Conservation (phyloP, 1,140 invertebrate genomes). For the Zaprionus inermis region DNA sequence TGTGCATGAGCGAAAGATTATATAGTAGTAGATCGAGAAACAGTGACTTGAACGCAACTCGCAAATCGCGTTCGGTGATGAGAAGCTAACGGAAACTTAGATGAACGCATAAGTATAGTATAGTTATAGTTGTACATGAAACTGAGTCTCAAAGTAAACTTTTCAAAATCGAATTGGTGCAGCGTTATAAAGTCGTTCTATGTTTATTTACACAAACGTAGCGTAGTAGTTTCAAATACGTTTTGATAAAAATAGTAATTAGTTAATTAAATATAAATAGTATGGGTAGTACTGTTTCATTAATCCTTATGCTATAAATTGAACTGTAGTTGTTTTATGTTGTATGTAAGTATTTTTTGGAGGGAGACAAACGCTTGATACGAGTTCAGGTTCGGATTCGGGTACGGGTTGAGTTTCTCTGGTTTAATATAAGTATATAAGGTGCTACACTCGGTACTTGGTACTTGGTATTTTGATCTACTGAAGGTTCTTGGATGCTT, state of each 20-base stretch:
- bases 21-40: slow-evolving; percentile 28
- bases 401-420: not conserved
- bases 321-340: slow-evolving; percentile 44
- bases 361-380: slow-evolving; percentile 30
- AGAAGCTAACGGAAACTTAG: slow-evolving; percentile 66
- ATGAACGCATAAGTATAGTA: slow-evolving; percentile 56
- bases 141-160: slow-evolving; percentile 65
- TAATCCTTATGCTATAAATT: slow-evolving; percentile 49
- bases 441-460: slow-evolving; percentile 51
- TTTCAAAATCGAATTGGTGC: slow-evolving; percentile 65
- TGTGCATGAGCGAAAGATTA: slow-evolving; percentile 25
- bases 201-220: slow-evolving; percentile 74
- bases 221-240: slow-evolving; percentile 53
- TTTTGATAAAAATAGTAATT: slow-evolving; percentile 32
- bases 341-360: slow-evolving; percentile 18
- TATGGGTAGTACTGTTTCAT: slow-evolving; percentile 14
- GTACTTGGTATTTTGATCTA: slow-evolving; percentile 9
- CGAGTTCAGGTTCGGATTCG: slow-evolving; percentile 29
- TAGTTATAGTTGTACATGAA: slow-evolving; percentile 37
- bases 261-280: slow-evolving; percentile 27
- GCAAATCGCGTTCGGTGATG: slow-evolving; percentile 58
- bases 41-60: slow-evolving; percentile 36
- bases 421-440: slow-evolving; percentile 11
- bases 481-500: slow-evolving; percentile 35
- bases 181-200: slow-evolving; percentile 74